Percentiles rank a stretch among this genome's conserved stretches.
Conservation (phyloP, 2,888 invertebrate genomes). For the Chesias legatella region DNA sequence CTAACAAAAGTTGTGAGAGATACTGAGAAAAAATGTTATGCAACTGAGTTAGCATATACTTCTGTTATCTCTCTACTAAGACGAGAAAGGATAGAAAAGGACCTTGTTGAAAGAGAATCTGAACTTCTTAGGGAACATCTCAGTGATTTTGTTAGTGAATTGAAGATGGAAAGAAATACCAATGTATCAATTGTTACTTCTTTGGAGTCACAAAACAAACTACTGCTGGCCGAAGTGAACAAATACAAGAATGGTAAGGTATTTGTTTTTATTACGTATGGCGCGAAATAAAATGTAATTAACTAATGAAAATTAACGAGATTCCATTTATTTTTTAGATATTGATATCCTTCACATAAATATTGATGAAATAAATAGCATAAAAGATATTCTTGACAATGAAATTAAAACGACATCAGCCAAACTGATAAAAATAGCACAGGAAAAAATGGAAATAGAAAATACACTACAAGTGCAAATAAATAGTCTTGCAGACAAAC, state of each 20-base stretch:
- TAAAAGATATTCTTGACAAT: constrained; percentile 26
- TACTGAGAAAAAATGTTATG: constrained; percentile 31
- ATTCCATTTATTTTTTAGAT: constrained; percentile 32
- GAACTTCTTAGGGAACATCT: constrained; percentile 23
- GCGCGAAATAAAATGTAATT: background rate
- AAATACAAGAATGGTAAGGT: constrained; percentile 41
- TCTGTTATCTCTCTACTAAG: constrained; percentile 26
- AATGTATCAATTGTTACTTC: constrained; percentile 23
- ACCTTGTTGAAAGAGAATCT: constrained; percentile 27
- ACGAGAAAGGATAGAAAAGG: constrained; percentile 28
- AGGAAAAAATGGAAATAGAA: constrained; percentile 32
- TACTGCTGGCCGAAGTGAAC: constrained; percentile 25
- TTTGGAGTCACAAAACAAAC: constrained; percentile 32
- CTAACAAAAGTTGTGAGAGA: constrained; percentile 26
- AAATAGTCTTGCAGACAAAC: constrained; percentile 36
- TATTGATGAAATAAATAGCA: constrained; percentile 33
- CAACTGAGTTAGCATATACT: constrained; percentile 35
- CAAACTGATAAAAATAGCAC: constrained; percentile 27
- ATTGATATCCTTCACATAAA: constrained; percentile 32
- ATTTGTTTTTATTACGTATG: background rate
- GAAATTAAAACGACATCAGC: constrained; percentile 27
- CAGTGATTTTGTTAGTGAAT: constrained; percentile 27
- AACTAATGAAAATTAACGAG: background rate
- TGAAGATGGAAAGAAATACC: constrained; percentile 25
- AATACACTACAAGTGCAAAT: constrained; percentile 36